phyloP scores from a whole-genome alignment of 2,797 vertebrate species.

The Nothura maculosa region DNA sequence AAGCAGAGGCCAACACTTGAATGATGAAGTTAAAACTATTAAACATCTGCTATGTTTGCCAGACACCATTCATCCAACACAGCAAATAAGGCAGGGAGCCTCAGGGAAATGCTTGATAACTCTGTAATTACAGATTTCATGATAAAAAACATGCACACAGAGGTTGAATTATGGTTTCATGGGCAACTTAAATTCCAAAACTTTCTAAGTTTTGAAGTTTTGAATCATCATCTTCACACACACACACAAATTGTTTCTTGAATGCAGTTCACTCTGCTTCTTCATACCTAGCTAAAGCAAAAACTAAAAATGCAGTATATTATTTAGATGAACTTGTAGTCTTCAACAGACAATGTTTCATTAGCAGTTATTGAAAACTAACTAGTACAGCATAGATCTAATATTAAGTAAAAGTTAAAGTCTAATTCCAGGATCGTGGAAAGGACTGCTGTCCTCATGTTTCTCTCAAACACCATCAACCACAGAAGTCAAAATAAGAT shows the following conservation, averaged over 20 bases:
- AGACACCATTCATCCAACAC: background rate
- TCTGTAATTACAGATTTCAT: conserved; percentile 25
- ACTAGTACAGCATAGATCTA: background rate
- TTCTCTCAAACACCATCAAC: background rate
- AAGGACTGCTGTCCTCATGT: background rate
- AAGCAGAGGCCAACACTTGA: background rate
- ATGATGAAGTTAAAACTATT: conserved; percentile 37
- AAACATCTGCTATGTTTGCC: background rate
- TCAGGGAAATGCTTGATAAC: background rate
- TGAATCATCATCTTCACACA: background rate
- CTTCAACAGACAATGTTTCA: background rate
- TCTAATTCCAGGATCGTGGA: background rate
- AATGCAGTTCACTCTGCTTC: background rate
- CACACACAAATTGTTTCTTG: background rate
- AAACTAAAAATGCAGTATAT: background rate
- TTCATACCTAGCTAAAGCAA: background rate
- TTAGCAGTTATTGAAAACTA: background rate
- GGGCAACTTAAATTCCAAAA: background rate
- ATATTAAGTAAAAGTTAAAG: background rate
- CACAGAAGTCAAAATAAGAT: background rate
- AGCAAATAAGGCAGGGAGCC: background rate
- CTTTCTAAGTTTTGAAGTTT: background rate
- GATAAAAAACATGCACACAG: background rate
- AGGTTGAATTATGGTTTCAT: background rate
- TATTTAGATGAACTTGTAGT: background rate